These are phyloP conservation scores for Acipenser ruthenus DNA, from an alignment of 2,797 vertebrate genomes.

Conservation along the genomic window DNA sequence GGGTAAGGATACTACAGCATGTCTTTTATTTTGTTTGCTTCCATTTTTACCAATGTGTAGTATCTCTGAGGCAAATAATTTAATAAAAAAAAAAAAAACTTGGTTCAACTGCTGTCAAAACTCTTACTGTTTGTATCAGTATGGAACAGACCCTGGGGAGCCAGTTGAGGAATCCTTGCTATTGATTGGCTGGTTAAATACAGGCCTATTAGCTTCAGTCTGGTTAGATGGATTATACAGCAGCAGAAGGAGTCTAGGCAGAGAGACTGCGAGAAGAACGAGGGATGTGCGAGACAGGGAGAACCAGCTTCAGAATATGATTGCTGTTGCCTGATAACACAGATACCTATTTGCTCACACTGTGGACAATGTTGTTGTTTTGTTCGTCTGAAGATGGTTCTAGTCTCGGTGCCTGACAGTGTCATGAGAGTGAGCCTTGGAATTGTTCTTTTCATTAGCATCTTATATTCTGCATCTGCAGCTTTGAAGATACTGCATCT, in stretches of 20 bases:
- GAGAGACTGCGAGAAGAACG: conserved; percentile 41
- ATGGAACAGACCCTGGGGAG: conserved; percentile 44
- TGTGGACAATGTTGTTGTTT: conserved; percentile 52
- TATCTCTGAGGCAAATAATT: conserved; percentile 11
- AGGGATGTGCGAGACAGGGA: conserved; percentile 16
- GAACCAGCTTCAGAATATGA: conserved; percentile 35
- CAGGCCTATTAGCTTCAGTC: conserved; percentile 58
- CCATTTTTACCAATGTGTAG: neutral
- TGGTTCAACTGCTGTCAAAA: conserved; percentile 44
- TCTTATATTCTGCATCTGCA: conserved; percentile 21
- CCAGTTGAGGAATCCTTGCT: conserved; percentile 42
- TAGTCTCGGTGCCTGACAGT: conserved; percentile 48
- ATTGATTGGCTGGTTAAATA: conserved; percentile 71
- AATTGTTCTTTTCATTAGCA: conserved; percentile 45
- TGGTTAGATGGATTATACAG: conserved; percentile 54
- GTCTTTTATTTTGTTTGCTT: neutral
- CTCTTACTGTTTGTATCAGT: conserved; percentile 45
- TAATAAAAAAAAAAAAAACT: conserved; percentile 22
- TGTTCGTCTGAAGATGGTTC: conserved; percentile 57
- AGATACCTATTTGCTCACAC: conserved; percentile 42
- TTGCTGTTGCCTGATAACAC: conserved; percentile 40
- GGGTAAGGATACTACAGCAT: neutral
- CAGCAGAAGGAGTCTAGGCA: conserved; percentile 43
- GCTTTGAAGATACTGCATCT: conserved; percentile 30
- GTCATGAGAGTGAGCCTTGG: conserved; percentile 49